Percentiles rank a stretch among this genome's conserved stretches.
These are phyloP conservation scores for Blera fallax DNA, from an alignment of 2,888 invertebrate genomes.

Conservation along the genomic window DNA sequence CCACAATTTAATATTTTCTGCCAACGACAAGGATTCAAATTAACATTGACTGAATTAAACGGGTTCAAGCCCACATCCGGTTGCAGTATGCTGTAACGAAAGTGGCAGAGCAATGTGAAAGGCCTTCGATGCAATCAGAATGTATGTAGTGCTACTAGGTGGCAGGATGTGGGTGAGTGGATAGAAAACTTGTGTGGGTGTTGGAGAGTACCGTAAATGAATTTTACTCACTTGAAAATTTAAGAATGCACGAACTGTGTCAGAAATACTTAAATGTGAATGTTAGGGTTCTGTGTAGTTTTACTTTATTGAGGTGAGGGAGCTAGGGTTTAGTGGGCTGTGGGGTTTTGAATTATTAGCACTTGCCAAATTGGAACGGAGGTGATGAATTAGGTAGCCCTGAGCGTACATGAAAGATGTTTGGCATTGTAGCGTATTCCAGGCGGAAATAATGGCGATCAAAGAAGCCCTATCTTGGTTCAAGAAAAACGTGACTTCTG, in stretches of 20 bases:
- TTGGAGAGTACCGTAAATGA: conserved; percentile 1
- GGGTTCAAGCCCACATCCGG: conserved; percentile 21
- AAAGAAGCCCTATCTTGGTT: too few species aligned
- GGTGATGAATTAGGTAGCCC: too few species aligned
- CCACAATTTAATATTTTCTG: conserved; percentile 69
- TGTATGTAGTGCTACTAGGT: neutral
- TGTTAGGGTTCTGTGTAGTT: neutral
- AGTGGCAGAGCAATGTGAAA: neutral
- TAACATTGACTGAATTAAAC: conserved; percentile 55
- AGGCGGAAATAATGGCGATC: too few species aligned
- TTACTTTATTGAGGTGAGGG: neutral
- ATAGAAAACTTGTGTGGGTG: neutral
- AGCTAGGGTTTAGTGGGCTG: too few species aligned
- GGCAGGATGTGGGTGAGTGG: neutral
- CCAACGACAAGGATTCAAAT: conserved; percentile 61
- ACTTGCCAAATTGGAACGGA: too few species aligned
- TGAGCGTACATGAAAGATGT: too few species aligned
- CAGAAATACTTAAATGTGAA: conserved; percentile 12
- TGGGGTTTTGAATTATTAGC: too few species aligned
- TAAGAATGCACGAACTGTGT: neutral
- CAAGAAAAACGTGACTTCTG: too few species aligned
- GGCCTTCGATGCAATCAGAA: conserved; percentile 6
- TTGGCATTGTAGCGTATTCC: too few species aligned
- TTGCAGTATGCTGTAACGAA: neutral
- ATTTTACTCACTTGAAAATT: conserved; percentile 13